Percentiles rank a stretch among this genome's conserved stretches.
These are phyloP conservation scores for Caenorhabditis doughertyi DNA, from an alignment of 2,888 invertebrate genomes.

Conservation along the genomic window DNA sequence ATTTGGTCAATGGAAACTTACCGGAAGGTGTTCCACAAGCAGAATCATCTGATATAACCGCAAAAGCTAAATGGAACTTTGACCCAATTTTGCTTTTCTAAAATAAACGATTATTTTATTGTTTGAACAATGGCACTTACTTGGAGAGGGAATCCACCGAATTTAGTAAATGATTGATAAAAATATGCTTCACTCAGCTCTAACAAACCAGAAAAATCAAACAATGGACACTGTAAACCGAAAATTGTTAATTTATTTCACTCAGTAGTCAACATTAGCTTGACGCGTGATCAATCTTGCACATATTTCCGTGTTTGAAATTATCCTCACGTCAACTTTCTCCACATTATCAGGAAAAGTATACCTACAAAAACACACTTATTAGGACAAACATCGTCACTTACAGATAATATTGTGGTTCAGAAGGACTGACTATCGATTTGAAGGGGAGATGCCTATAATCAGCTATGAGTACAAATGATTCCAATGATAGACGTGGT, in stretches of 20 bases:
- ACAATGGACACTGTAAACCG: conserved; percentile 16
- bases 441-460: neutral
- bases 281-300: neutral
- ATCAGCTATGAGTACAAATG: neutral
- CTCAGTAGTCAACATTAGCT: too few relatives aligned
- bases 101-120: too few relatives aligned
- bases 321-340: conserved; percentile 10
- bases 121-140: too few relatives aligned
- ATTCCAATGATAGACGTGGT: too few relatives aligned
- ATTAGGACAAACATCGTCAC: neutral
- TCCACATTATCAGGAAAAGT: conserved; percentile 25
- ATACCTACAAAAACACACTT: neutral
- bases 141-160: conserved; percentile 14
- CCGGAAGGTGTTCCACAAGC: conserved; percentile 3
- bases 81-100: conserved; percentile 6
- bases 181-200: conserved; percentile 10
- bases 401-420: conserved; percentile 14
- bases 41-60: conserved; percentile 23
- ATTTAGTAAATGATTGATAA: conserved; percentile 26
- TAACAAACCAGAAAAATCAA: conserved; percentile 1
- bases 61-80: conserved; percentile 12
- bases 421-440: neutral
- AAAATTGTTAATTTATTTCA: neutral
- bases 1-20: neutral
- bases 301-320: neutral